Evolutionary conservation across 2,113 vertebrate species (phyloP).

Genomic region (Panthera leo): DNA sequence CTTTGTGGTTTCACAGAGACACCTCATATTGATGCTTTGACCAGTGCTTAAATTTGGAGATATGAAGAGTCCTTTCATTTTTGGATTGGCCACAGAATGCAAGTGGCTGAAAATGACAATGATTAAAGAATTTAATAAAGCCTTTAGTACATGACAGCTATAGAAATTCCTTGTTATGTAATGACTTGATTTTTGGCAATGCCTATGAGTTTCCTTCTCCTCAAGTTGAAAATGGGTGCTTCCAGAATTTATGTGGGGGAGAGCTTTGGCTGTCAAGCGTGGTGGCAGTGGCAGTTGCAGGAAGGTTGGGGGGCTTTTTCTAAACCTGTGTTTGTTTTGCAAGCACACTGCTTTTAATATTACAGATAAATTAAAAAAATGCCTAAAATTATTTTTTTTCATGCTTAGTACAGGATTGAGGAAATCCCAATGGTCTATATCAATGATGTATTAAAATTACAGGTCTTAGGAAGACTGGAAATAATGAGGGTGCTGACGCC

Average conservation of each 20-base stretch:
- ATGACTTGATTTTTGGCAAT: not conserved
- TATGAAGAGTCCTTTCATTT: not conserved
- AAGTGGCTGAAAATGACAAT: not conserved
- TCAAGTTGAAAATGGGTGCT: not conserved
- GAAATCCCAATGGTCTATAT: not conserved
- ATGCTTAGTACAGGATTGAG: not conserved
- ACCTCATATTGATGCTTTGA: not conserved
- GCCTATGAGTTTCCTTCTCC: not conserved
- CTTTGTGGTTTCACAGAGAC: not conserved
- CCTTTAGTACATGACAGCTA: not conserved
- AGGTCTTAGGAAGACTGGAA: not conserved
- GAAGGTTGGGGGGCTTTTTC: not conserved
- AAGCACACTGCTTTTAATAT: not conserved
- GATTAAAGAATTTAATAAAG: not conserved
- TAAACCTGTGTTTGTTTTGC: not conserved
- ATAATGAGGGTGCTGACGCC: not conserved
- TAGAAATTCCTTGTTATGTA: not conserved
- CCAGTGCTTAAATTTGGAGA: not conserved
- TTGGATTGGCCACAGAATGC: not conserved
- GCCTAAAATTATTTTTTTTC: not conserved
- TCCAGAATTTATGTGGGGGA: not conserved
- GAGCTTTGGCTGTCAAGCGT: not conserved
- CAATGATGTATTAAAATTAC: not conserved
- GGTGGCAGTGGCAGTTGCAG: not conserved
- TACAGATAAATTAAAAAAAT: not conserved